Evolutionary conservation across 2,113 vertebrate genomes (phyloP), one percentile per base, ranked within the genome.

Genomic region (Solenodon paradoxus): DNA sequence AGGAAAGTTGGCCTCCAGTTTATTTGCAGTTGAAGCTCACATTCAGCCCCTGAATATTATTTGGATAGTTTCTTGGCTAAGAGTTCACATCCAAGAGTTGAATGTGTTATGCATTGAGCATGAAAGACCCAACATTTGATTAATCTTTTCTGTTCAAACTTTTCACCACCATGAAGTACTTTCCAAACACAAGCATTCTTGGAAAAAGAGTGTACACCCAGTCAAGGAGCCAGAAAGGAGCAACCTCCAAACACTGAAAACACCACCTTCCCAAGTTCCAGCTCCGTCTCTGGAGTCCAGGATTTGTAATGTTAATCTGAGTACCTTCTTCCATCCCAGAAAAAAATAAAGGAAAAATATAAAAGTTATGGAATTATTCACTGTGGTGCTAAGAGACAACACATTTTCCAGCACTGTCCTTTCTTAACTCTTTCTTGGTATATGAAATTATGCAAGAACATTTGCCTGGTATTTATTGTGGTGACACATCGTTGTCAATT

Each of bases 161-260:
- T 97, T 97, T 97, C 95, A 81, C 51, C 95, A 77, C 69, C 81
- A 85, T 55, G 35, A 96, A 96, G 71, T 57, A 96, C 82, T 94
- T 97, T 95, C 88, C 94, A 97, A 96, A 98, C 69, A 97, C 87
- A 0, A 88, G 0, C 35, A 74, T 97, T 98, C 90, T 96, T 83
- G 90, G 96, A 88, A 93, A 97, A 97, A 82, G 61, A 93, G 72
- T n/a, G 49, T 35, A 95, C 88, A 63, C 35, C 92, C 28, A 16
- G n/a, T 94, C 71, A 93, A 97, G 92, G 86, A 97, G 90, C 28
- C 80, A 85, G 77, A 79, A 88, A 94, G 93, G 80, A 97, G 88
- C 83, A 97, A 49, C 16, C 92, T 28, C 3, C 77, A 71, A 90
- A 91, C 47, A 86, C 7, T 64, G 82, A 96, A 96, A 97, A 97